Percentiles rank a stretch among this genome's conserved stretches.
phyloP scores from a whole-genome alignment of 2,888 invertebrate genomes.

The Plebejus argus region DNA sequence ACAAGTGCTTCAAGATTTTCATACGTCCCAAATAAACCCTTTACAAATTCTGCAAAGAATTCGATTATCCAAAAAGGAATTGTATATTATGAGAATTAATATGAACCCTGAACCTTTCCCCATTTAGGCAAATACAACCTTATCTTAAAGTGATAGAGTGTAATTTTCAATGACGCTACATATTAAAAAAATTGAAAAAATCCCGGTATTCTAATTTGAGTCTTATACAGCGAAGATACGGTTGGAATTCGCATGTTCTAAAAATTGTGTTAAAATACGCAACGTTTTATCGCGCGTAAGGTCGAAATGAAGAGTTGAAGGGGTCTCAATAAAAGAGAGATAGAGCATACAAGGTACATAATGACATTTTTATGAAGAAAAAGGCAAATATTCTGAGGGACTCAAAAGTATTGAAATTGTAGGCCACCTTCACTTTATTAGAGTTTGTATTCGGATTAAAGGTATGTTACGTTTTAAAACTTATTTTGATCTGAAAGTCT shows the following conservation, averaged over 20 bases:
- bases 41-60: constrained; percentile 27
- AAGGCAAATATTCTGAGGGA: constrained; percentile 1
- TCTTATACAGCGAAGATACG: not conserved
- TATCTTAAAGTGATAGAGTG: not conserved
- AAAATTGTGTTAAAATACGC: constrained; percentile 13
- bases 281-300: constrained; percentile 26
- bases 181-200: not conserved
- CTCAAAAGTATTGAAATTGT: constrained; percentile 25
- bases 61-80: constrained; percentile 29
- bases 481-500: too few species aligned
- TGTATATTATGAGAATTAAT: constrained; percentile 24
- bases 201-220: not conserved
- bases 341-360: constrained; percentile 19
- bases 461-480: too few species aligned
- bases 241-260: not conserved
- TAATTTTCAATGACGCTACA: not conserved
- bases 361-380: constrained; percentile 31
- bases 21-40: not conserved
- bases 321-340: constrained; percentile 27
- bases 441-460: not conserved
- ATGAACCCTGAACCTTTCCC: constrained; percentile 4
- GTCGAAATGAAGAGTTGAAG: constrained; percentile 24
- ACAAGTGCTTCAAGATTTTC: not conserved
- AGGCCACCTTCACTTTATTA: not conserved
- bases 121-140: not conserved